Percentiles rank a stretch among this genome's conserved stretches.
phyloP scores from a whole-genome alignment of 2,113 vertebrate species.

The Genyomyrus donnyi region DNA sequence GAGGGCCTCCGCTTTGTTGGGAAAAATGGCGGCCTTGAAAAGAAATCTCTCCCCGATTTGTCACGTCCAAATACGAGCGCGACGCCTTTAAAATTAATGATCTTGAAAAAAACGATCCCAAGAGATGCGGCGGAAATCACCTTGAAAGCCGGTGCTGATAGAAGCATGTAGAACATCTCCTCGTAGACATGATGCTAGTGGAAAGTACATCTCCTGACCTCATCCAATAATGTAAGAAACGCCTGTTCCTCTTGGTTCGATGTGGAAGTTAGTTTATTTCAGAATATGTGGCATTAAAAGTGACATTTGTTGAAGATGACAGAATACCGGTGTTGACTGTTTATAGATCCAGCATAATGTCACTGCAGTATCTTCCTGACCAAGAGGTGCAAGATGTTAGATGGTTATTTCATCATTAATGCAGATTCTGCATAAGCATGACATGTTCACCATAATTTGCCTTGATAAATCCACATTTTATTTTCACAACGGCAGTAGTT shows the following conservation, averaged over 20 bases:
- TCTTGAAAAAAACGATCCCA: neutral
- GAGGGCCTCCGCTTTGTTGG: slow-evolving; percentile 28
- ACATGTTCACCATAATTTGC: neutral
- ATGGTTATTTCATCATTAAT: neutral
- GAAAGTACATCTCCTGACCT: neutral
- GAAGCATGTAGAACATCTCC: neutral
- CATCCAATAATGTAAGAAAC: neutral
- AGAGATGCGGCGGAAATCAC: neutral
- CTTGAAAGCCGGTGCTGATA: neutral
- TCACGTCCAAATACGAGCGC: neutral
- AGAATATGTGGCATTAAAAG: neutral
- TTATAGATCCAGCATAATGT: neutral
- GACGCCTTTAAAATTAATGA: neutral
- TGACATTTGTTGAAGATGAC: neutral
- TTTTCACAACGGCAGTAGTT: neutral
- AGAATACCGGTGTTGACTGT: neutral
- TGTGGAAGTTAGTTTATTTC: neutral
- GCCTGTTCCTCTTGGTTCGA: no score
- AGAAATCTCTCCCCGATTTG: slow-evolving; percentile 19
- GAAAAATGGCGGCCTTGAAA: neutral
- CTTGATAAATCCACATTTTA: neutral
- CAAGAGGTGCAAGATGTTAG: neutral
- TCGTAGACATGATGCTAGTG: neutral
- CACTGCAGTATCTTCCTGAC: neutral
- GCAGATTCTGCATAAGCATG: neutral